Conservation (phyloP, 2,888 invertebrate genomes). For the Habrosyne pyritoides region DNA sequence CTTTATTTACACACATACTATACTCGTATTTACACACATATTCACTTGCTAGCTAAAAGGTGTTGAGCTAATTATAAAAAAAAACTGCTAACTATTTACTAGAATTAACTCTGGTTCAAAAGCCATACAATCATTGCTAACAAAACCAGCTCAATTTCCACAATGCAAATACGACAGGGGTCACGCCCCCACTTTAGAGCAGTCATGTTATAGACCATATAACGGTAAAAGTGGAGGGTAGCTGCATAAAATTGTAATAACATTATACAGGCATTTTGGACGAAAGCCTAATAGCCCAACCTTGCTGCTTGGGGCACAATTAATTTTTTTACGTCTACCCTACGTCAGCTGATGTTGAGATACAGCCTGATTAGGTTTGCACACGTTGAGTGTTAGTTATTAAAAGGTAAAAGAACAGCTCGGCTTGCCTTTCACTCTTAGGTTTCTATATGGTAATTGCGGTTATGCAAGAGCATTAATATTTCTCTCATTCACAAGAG, state of each 20-base stretch:
- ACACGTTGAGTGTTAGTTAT: not conserved
- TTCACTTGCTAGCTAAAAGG: too few relatives aligned
- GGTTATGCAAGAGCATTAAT: too few relatives aligned
- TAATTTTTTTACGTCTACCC: conserved; percentile 16
- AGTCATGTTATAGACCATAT: conserved; percentile 16
- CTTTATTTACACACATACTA: too few relatives aligned
- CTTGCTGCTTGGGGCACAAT: conserved; percentile 19
- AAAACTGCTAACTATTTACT: too few relatives aligned
- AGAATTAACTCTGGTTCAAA: not conserved
- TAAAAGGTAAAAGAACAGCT: not conserved
- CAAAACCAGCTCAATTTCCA: conserved; percentile 1
- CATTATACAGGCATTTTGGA: conserved; percentile 42
- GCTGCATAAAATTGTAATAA: conserved; percentile 38
- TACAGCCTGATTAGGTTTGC: conserved; percentile 1
- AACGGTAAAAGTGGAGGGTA: conserved; percentile 11
- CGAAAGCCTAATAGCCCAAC: conserved; percentile 33
- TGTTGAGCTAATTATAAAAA: too few relatives aligned
- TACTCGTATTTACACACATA: too few relatives aligned
- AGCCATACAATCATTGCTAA: not conserved
- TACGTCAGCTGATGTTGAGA: conserved; percentile 9
- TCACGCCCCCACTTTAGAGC: conserved; percentile 9
- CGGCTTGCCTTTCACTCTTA: not conserved
- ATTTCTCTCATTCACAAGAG: too few relatives aligned
- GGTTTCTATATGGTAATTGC: too few relatives aligned
- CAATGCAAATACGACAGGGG: conserved; percentile 5